Percentiles rank a stretch among this genome's conserved stretches.
phyloP scores from a whole-genome alignment of 2,113 vertebrate species.

The Propithecus coquereli region DNA sequence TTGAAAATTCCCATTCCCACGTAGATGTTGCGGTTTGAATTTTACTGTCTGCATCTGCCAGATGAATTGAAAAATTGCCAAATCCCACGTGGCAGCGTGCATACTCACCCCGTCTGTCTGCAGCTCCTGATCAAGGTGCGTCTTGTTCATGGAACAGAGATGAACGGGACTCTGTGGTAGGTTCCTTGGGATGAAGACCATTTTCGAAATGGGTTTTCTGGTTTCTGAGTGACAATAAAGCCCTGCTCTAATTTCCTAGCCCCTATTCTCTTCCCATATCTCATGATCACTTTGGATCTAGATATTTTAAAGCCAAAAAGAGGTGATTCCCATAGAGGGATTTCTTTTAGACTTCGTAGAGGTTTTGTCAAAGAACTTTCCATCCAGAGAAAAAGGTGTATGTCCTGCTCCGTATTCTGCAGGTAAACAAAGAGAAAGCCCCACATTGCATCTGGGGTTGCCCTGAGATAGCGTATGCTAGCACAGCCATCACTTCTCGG shows the following conservation, averaged over 20 bases:
- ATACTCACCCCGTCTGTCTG: not conserved
- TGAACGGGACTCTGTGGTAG: not conserved
- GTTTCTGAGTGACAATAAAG: not conserved
- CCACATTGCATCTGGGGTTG: not conserved
- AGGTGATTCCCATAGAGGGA: not conserved
- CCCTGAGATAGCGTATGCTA: not conserved
- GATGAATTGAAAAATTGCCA: not conserved
- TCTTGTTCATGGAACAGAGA: not conserved
- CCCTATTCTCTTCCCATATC: not conserved
- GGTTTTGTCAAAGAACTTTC: not conserved
- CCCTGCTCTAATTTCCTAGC: not conserved
- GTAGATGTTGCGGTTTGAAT: not conserved
- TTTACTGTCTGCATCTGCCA: not conserved
- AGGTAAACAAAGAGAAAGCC: not conserved
- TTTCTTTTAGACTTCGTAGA: not conserved
- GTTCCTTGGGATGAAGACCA: not conserved
- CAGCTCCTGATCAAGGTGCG: not conserved
- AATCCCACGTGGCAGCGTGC: fast-evolving
- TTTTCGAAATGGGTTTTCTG: not conserved
- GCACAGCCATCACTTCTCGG: not conserved
- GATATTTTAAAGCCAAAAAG: not conserved
- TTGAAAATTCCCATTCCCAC: not conserved
- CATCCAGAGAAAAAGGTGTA: not conserved
- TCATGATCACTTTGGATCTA: not conserved
- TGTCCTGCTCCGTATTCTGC: not conserved